These are phyloP conservation scores for Sardinella longiceps DNA, from an alignment of 2,797 vertebrate species.

Conservation along the genomic window DNA sequence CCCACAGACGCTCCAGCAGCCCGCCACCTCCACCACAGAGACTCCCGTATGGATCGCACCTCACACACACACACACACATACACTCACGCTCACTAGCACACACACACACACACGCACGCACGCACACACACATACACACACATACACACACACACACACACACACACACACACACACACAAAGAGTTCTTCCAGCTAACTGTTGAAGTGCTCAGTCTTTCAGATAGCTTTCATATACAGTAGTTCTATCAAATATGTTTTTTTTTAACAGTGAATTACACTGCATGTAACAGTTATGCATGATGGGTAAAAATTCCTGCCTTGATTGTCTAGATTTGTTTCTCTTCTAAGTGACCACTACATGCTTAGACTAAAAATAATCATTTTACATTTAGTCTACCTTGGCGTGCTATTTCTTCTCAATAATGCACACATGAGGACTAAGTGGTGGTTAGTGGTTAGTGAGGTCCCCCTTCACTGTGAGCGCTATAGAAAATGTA, in stretches of 20 bases:
- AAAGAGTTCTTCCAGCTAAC: neutral
- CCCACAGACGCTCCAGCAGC: slow-evolving; percentile 89
- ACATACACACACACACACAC: neutral
- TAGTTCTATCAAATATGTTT: neutral
- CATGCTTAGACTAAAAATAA: neutral
- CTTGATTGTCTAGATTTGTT: neutral
- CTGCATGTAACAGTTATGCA: neutral
- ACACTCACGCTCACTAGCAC: neutral
- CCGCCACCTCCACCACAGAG: slow-evolving; percentile 97
- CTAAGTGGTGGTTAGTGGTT: too few relatives aligned
- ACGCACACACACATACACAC: neutral
- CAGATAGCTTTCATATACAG: neutral
- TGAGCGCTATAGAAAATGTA: too few relatives aligned
- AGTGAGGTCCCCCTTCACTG: too few relatives aligned
- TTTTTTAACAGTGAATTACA: neutral
- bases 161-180: neutral
- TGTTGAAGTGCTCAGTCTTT: neutral
- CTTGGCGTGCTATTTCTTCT: too few relatives aligned
- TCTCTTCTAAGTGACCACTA: neutral
- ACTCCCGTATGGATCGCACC: slow-evolving; percentile 81
- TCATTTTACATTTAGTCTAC: too few relatives aligned
- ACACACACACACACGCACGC: neutral
- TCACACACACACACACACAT: slow-evolving; percentile 19
- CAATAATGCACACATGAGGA: too few relatives aligned
- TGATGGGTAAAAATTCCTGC: neutral